Evolutionary conservation across 2,888 invertebrate genomes (phyloP).

Genomic region (Chymomyza caudatula): DNA sequence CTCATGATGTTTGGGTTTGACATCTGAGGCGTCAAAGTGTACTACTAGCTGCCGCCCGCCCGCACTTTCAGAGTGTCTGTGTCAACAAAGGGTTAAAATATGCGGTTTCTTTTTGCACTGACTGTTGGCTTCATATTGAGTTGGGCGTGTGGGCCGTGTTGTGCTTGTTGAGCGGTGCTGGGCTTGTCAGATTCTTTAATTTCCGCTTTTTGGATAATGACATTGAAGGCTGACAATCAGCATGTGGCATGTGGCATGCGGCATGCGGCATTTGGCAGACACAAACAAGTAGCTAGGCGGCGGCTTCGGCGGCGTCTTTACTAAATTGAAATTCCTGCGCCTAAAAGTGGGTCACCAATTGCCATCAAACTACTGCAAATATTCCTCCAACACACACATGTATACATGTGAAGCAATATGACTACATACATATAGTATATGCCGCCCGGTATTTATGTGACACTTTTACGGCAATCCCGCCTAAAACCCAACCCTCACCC

Average conservation of each 20-base stretch:
- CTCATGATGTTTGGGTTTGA: constrained; percentile 30
- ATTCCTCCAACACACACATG: neutral
- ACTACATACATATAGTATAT: no score
- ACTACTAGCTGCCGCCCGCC: neutral
- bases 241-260: neutral
- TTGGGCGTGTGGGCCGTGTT: neutral
- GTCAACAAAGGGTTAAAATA: constrained; percentile 59
- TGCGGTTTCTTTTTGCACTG: constrained; percentile 32
- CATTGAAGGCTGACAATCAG: constrained; percentile 25
- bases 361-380: neutral
- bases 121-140: neutral
- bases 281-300: no score
- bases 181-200: constrained; percentile 67
- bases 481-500: neutral
- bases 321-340: constrained; percentile 57
- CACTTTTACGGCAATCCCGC: constrained; percentile 5
- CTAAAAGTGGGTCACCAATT: constrained; percentile 36
- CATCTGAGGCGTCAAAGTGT: constrained; percentile 39
- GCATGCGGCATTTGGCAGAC: neutral
- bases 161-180: neutral
- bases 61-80: constrained; percentile 11
- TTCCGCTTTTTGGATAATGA: constrained; percentile 56
- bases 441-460: constrained; percentile 11
- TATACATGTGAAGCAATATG: no score
- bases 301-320: neutral